Evolutionary conservation across 2,113 vertebrate genomes (phyloP).

Genomic region (Gnathonemus echidnorhynchus): DNA sequence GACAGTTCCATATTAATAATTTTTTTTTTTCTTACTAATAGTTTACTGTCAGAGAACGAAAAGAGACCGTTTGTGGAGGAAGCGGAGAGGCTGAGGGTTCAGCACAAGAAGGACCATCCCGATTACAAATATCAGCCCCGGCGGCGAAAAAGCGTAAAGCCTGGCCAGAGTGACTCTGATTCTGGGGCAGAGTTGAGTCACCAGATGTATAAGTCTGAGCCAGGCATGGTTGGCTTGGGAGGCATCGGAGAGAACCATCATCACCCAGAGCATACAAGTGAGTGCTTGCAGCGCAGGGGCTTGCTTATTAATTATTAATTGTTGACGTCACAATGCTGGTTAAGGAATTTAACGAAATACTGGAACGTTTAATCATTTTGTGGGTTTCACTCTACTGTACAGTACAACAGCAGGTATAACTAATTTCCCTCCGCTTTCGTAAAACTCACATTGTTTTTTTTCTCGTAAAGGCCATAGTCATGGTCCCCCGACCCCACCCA

Average conservation of each 20-base stretch:
- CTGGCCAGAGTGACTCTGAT: conserved; percentile 64
- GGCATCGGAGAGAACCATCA: conserved; percentile 68
- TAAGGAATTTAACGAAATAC: not conserved
- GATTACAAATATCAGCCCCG: conserved; percentile 92
- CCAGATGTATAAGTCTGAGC: conserved; percentile 79
- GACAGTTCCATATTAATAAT: not conserved
- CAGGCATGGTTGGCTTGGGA: conserved; percentile 59
- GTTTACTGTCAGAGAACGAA: conserved; percentile 77
- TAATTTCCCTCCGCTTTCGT: not conserved
- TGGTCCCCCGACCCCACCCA: conserved; percentile 87
- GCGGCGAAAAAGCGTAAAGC: conserved; percentile 74
- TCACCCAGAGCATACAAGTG: conserved; percentile 81
- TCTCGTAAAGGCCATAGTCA: conserved; percentile 77
- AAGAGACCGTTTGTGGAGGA: conserved; percentile 84
- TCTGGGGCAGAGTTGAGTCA: conserved; percentile 68
- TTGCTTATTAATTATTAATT: not conserved
- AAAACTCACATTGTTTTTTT: not conserved
- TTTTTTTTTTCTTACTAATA: conserved; percentile 31
- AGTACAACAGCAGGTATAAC: not conserved
- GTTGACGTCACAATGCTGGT: not conserved
- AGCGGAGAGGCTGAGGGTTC: conserved; percentile 76
- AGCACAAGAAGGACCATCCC: conserved; percentile 88
- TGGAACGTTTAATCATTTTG: not conserved
- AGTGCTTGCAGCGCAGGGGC: not conserved
- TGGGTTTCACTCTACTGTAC: not conserved